phyloP scores from a whole-genome alignment of 2,797 vertebrate genomes.

The Hydrophis major region DNA sequence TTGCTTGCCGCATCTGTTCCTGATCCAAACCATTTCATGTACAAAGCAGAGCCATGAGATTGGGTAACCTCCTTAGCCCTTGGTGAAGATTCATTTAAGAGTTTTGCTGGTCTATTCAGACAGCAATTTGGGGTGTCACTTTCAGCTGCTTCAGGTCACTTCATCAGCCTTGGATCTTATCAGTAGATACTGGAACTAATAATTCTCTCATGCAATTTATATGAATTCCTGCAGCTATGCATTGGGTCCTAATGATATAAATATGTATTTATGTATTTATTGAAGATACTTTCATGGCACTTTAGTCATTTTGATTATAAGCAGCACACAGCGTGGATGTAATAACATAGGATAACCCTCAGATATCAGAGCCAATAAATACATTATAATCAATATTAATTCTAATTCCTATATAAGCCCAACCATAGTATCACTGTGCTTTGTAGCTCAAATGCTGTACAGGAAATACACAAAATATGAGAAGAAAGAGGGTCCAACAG shows the following conservation, averaged over 20 bases:
- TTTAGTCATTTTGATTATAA: not conserved
- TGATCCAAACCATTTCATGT: not conserved
- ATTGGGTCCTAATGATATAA: constrained; percentile 34
- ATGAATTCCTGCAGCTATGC: constrained; percentile 26
- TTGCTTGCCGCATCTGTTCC: not conserved
- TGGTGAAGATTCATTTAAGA: not conserved
- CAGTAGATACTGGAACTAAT: not conserved
- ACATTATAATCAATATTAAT: not conserved
- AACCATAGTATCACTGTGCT: not conserved
- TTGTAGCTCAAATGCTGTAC: not conserved
- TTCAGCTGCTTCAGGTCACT: not conserved
- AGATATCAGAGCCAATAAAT: not conserved
- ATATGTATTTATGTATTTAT: constrained; percentile 43
- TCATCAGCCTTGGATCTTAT: not conserved
- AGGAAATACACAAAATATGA: not conserved
- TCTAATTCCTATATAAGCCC: not conserved
- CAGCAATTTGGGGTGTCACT: not conserved
- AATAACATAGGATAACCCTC: not conserved
- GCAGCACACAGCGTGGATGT: not conserved
- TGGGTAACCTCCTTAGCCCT: not conserved
- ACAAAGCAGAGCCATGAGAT: not conserved
- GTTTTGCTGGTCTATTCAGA: not conserved
- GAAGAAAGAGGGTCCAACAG: no score
- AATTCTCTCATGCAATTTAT: constrained; percentile 43
- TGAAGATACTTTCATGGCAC: not conserved